Evolutionary conservation across 2,113 vertebrate species (phyloP).

Genomic region (Heterocephalus glaber): DNA sequence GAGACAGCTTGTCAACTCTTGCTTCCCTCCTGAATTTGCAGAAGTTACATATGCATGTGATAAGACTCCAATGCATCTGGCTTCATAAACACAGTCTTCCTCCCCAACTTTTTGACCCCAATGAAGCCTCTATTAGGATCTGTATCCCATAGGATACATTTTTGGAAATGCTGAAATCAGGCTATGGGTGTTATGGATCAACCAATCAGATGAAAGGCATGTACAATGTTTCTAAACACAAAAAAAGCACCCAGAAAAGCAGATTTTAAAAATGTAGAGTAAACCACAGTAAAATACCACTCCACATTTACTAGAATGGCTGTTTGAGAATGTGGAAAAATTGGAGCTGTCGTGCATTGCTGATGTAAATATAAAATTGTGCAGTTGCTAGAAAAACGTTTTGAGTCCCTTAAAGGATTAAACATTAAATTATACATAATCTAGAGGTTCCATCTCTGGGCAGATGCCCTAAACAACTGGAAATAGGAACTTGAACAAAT

Average conservation of each 20-base stretch:
- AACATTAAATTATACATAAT: neutral
- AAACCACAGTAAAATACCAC: neutral
- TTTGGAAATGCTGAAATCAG: neutral
- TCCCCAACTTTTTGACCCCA: fast-evolving
- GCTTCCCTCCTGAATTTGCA: neutral
- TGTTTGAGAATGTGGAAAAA: neutral
- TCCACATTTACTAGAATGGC: neutral
- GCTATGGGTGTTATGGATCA: neutral
- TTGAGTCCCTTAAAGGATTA: neutral
- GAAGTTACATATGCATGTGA: neutral
- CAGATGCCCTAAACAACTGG: neutral
- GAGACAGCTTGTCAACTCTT: neutral
- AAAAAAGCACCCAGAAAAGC: too few relatives aligned
- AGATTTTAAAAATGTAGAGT: neutral
- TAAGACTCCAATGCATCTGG: neutral
- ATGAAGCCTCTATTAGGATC: neutral
- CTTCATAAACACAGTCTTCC: neutral
- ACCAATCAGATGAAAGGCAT: neutral
- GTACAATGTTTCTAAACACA: neutral
- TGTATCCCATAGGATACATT: neutral
- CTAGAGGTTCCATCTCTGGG: neutral
- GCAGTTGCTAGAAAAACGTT: neutral
- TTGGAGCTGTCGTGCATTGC: fast-evolving
- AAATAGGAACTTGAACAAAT: neutral
- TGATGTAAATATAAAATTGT: neutral